Conservation (phyloP, 2,888 invertebrate species). For the Colletes collaris region DNA sequence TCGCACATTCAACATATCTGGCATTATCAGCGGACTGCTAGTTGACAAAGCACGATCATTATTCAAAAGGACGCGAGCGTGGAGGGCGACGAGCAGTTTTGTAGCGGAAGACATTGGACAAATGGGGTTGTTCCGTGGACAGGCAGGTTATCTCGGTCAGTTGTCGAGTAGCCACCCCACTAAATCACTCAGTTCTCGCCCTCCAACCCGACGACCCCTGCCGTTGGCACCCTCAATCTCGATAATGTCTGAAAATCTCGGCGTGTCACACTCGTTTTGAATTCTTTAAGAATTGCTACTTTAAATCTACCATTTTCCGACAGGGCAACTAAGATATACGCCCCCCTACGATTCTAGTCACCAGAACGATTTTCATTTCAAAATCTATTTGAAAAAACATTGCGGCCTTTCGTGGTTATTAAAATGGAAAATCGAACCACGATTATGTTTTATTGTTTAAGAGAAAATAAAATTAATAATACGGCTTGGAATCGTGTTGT, state of each 20-base stretch:
- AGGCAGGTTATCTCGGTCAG: conserved; percentile 82
- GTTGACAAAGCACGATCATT: conserved; percentile 76
- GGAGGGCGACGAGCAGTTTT: conserved; percentile 76
- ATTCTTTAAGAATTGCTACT: conserved; percentile 54
- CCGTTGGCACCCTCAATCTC: conserved; percentile 73
- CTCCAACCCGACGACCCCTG: conserved; percentile 70
- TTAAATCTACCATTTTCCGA: conserved; percentile 9
- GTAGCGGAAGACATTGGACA: conserved; percentile 82
- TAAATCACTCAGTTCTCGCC: conserved; percentile 80
- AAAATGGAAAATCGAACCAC: too few relatives aligned
- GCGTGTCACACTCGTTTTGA: conserved; percentile 56
- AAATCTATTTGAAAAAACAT: too few relatives aligned
- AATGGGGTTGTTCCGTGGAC: conserved; percentile 82
- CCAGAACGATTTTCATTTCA: too few relatives aligned
- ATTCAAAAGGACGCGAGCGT: conserved; percentile 75
- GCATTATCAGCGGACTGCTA: conserved; percentile 66
- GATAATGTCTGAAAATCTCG: conserved; percentile 74
- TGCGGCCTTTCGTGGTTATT: too few relatives aligned
- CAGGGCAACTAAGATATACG: not conserved
- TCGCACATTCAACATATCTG: conserved; percentile 58
- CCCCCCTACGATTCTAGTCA: too few relatives aligned
- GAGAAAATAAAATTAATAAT: too few relatives aligned
- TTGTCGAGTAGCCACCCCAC: conserved; percentile 81
- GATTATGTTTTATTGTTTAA: too few relatives aligned
- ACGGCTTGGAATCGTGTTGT: too few relatives aligned